Base-by-base conservation (phyloP, 1,140 invertebrate genomes). In the Cotesia chilonis region DNA sequence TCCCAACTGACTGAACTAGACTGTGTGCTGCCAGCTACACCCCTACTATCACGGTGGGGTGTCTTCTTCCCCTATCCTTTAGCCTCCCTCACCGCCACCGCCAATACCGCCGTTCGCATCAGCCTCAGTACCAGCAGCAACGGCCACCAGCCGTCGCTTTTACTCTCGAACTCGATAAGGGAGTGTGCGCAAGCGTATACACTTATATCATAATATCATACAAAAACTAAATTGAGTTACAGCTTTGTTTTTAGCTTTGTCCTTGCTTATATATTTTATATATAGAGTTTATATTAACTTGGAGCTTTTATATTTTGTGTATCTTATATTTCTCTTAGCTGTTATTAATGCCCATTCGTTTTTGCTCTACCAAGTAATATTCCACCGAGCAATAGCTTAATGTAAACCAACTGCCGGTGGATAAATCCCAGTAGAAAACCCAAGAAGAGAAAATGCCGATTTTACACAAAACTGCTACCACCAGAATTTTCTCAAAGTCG, bases 131-230 rank as follows among this genome's bases (percentile, higher is more conserved):
- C 52, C 66, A 68, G 66, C 66, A 68, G 35, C 51, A 68, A 38
- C 66, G 51, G 70, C 73, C 66, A 69, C 59, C 67, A 73, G 68
- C 74, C 76, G 76, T 78, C 74, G 80, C 80, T 83, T 82, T 81
- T 80, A 75, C 82, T 83, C 81, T 81, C 81, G 79, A 84, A 84
- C 80, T 82, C 82, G 83, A 84, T 84, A 85, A 84, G 83, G 82
- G 78, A 75, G 69, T 68, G 66, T 38, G 72, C 75, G 81, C 80
- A 78, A 77, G 76, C 75, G 75, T 77, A 69, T 74, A 71, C 71
- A 52, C 52, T 67, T 51, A 54, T 10, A 35, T 12, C 41, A 47
- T 47, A 6, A 47, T 47, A 47, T 41, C 38, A 41, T 52, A 68
- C 14, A 51, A 3, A 65, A 10, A 67, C 41, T 57, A 12, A 52